phyloP scores from a whole-genome alignment of 2,888 invertebrate species.

The Lingula anatina region DNA sequence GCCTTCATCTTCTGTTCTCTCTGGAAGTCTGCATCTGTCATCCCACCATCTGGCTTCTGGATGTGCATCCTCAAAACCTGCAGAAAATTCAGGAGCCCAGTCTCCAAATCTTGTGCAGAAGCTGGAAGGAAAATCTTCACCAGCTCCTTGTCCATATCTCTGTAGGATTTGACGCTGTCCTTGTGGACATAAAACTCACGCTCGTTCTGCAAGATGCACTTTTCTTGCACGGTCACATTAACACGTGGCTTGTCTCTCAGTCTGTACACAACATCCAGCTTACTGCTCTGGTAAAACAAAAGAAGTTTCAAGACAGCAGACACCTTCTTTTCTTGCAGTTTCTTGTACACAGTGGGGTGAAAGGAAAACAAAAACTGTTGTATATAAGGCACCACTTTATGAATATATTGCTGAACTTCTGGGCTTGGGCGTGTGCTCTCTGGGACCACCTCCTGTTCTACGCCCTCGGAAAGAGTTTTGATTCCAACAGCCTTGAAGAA shows the following conservation, averaged over 20 bases:
- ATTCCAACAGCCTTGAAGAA: no score
- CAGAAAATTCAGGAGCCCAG: no score
- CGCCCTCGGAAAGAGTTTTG: conserved; percentile 24
- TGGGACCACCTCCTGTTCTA: conserved; percentile 19
- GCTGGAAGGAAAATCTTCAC: conserved; percentile 34
- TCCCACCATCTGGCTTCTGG: no score
- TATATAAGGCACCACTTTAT: conserved; percentile 24
- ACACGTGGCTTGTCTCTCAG: conserved; percentile 19
- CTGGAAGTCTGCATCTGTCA: no score
- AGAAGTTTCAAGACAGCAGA: no score
- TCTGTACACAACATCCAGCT: conserved; percentile 30
- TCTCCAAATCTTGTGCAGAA: no score
- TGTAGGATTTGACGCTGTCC: conserved; percentile 16
- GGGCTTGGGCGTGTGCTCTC: conserved; percentile 29
- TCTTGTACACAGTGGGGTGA: conserved; percentile 21
- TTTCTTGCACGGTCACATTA: conserved; percentile 7
- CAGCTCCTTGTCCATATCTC: conserved; percentile 32
- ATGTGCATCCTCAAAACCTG: no score
- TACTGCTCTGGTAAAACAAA: no score
- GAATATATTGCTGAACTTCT: conserved; percentile 28
- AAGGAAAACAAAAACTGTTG: conserved; percentile 29
- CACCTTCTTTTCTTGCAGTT: conserved; percentile 15
- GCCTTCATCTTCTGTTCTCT: no score
- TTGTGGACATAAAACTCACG: conserved; percentile 29
- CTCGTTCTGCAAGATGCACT: conserved; percentile 10